Evolutionary conservation across 2,888 invertebrate species (phyloP).

Genomic region (Lysandra bellargus): DNA sequence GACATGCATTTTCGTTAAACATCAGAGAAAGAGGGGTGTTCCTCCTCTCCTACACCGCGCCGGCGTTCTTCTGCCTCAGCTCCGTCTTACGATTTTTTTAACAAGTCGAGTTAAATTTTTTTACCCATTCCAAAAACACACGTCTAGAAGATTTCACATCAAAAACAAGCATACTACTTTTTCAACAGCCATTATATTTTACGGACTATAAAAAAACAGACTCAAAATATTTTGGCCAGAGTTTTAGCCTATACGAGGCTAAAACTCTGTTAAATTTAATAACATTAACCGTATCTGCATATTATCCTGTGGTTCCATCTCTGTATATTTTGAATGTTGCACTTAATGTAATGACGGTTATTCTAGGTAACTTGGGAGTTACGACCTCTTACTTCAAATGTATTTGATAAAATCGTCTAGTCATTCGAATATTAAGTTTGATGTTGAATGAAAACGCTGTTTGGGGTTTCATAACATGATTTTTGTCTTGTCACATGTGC

Average conservation of each 20-base stretch:
- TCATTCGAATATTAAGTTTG: background rate
- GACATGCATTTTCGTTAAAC: too few species aligned
- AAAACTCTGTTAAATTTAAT: conserved; percentile 15
- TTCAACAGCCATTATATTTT: background rate
- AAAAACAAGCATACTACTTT: too few species aligned
- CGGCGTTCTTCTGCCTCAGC: too few species aligned
- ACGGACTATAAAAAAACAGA: background rate
- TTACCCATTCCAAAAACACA: too few species aligned
- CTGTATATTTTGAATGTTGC: conserved; percentile 6
- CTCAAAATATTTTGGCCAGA: background rate
- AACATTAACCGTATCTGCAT: conserved; percentile 14
- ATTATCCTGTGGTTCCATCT: background rate
- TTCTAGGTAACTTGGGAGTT: background rate
- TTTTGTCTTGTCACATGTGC: too few species aligned
- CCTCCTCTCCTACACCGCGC: too few species aligned
- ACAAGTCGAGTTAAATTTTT: too few species aligned
- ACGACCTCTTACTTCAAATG: background rate
- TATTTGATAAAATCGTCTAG: conserved; percentile 12
- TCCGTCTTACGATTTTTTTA: too few species aligned
- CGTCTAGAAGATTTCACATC: too few species aligned
- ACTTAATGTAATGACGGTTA: conserved; percentile 4
- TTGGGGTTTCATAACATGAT: too few species aligned
- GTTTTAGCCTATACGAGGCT: too few species aligned
- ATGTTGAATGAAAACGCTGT: background rate
- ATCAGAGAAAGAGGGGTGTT: too few species aligned